Evolutionary conservation across 2,888 invertebrate genomes (phyloP).

Genomic region (Drosophila emarginata): DNA sequence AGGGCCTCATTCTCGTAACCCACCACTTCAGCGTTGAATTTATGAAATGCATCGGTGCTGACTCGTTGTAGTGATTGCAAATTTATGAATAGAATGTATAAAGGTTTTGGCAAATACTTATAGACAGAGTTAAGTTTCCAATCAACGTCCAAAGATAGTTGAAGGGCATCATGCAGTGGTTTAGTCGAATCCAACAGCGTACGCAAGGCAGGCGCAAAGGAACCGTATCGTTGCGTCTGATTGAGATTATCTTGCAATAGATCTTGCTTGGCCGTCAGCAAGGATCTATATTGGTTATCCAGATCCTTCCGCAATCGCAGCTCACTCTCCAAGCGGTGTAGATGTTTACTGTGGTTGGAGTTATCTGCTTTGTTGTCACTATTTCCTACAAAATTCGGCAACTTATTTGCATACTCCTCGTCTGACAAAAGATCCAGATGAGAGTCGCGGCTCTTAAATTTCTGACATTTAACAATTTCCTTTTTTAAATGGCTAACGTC

Average conservation of each 20-base stretch:
- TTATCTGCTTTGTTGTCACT: slow-evolving; percentile 83
- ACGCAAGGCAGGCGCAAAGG: slow-evolving; percentile 90
- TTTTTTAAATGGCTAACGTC: slow-evolving; percentile 96
- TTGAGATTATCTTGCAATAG: slow-evolving; percentile 89
- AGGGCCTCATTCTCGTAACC: slow-evolving; percentile 63
- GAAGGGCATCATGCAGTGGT: slow-evolving; percentile 94
- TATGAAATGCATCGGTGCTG: slow-evolving; percentile 17
- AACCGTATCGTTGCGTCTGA: slow-evolving; percentile 90
- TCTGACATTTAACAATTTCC: slow-evolving; percentile 96
- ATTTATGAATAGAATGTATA: slow-evolving; percentile 94
- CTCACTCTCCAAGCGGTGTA: slow-evolving; percentile 96
- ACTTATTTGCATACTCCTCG: slow-evolving; percentile 89
- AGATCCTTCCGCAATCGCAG: slow-evolving; percentile 92
- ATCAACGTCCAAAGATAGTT: slow-evolving; percentile 90
- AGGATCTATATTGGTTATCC: slow-evolving; percentile 88
- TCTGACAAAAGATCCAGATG: slow-evolving; percentile 93
- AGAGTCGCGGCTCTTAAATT: slow-evolving; percentile 97
- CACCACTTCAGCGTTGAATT: slow-evolving; percentile 46
- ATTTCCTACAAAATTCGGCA: slow-evolving; percentile 82
- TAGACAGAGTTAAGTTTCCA: slow-evolving; percentile 90
- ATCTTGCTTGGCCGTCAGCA: slow-evolving; percentile 89
- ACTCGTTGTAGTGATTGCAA: slow-evolving; percentile 83
- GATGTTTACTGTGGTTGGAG: slow-evolving; percentile 88
- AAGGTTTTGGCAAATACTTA: slow-evolving; percentile 89
- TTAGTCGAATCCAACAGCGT: slow-evolving; percentile 90